A percentile compares a stretch with the other conserved stretches of the same genome.
phyloP scores from a whole-genome alignment of 2,113 vertebrate genomes.

The Onychostoma macrolepis region DNA sequence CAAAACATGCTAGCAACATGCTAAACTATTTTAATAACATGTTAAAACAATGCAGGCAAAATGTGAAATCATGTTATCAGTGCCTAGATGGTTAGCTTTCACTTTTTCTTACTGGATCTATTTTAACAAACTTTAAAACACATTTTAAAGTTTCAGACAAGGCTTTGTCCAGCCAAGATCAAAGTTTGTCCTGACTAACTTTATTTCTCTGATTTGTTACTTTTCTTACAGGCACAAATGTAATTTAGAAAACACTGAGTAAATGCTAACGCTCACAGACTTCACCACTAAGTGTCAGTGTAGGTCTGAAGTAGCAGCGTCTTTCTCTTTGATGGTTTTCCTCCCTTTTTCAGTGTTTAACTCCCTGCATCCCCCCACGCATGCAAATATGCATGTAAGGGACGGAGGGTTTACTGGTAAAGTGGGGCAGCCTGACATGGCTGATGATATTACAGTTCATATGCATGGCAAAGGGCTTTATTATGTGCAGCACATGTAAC shows the following conservation, averaged over 20 bases:
- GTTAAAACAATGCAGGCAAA: no score
- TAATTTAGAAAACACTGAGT: background rate
- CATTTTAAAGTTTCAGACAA: background rate
- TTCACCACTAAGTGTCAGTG: constrained; percentile 41
- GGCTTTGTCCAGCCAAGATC: background rate
- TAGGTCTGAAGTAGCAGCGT: background rate
- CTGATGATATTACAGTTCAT: background rate
- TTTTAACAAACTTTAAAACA: background rate
- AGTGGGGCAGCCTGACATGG: background rate
- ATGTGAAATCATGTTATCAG: no score
- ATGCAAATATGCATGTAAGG: background rate
- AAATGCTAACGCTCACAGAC: background rate
- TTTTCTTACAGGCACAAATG: background rate
- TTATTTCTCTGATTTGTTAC: background rate
- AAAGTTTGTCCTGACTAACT: background rate
- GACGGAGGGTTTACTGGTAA: background rate
- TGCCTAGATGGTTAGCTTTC: background rate
- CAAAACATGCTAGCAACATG: background rate
- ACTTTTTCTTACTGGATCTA: background rate
- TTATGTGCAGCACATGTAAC: background rate
- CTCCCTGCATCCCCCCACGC: background rate
- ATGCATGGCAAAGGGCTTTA: constrained; percentile 11
- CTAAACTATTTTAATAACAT: background rate
- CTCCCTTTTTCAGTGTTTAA: background rate
- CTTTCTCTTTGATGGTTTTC: background rate